Evolutionary conservation across 1,140 invertebrate genomes (phyloP).

Genomic region (Wasmannia auropunctata): DNA sequence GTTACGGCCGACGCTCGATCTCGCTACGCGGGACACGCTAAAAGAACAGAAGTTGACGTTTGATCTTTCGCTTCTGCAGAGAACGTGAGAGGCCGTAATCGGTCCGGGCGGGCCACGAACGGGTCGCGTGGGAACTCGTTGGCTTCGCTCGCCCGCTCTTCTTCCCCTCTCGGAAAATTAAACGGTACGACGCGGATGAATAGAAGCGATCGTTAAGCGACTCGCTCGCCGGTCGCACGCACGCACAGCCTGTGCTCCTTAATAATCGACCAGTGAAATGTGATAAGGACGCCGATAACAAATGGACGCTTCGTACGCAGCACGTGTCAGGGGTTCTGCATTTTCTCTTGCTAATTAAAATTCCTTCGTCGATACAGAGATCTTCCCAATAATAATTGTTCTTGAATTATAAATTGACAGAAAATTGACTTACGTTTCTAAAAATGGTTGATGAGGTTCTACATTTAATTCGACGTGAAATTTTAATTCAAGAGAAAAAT

Average conservation of each 20-base stretch:
- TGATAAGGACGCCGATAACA: conserved; percentile 72
- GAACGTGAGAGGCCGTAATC: conserved; percentile 60
- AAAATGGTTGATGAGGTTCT: not conserved
- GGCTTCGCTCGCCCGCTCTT: conserved; percentile 34
- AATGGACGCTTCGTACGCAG: conserved; percentile 13
- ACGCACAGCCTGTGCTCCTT: conserved; percentile 34
- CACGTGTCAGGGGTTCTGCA: not conserved
- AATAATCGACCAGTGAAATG: conserved; percentile 60
- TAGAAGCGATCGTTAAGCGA: conserved; percentile 67
- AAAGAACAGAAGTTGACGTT: conserved; percentile 51
- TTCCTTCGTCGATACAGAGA: not conserved
- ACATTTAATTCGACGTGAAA: not conserved
- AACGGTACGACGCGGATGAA: conserved; percentile 69
- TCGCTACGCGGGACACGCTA: conserved; percentile 12
- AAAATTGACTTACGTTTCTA: not conserved
- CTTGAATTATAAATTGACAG: not conserved
- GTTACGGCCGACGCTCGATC: not conserved
- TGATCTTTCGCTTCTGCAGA: conserved; percentile 63
- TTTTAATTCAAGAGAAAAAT: no score
- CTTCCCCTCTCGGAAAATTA: conserved; percentile 71
- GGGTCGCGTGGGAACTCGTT: conserved; percentile 73
- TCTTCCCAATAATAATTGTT: not conserved
- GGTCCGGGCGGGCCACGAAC: conserved; percentile 24
- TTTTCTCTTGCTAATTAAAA: not conserved
- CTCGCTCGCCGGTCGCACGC: conserved; percentile 54